Evolutionary conservation across 1,140 invertebrate genomes (phyloP), one percentile per base, ranked within the genome.

Genomic region (Zaprionus nigranus): DNA sequence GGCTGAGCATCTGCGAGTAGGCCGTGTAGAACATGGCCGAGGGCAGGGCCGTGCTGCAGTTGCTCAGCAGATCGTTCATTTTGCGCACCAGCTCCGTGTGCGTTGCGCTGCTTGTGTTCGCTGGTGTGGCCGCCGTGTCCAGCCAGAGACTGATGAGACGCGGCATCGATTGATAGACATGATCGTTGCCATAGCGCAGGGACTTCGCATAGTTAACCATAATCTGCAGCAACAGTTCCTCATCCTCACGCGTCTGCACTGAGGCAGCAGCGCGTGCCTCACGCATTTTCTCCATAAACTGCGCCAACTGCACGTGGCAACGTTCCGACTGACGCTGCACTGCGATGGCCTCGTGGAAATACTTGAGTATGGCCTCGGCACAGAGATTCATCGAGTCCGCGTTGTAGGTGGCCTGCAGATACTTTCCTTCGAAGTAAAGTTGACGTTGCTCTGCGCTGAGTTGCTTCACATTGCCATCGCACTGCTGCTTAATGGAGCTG

Each of bases 161-260:
- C 0, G 98, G 98, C 95, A 99, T 96, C 1, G 98, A 98, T 92
- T 99, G 98, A 93, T 99, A 98, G 53, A 99, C 95, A 92, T 97
- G 97, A 78, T 96, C 96, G 78, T 96, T 97, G 4, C 98, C 98
- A 93, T 96, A 97, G 75, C 95, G 94, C 78, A 99, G 92, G 0
- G 98, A 98, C 65, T 95, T 96, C 0, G 96, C 96, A 92, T 95
- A 95, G 17, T 88, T 75, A 0, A 80, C 13, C 80, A 93, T 85
- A 2, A 92, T 85, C 17, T 92, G 80, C 7, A 90, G 49, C 13
- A 93, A 60, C 28, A 92, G 60, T 0, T 90, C 82, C 30, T 79
- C 80, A 4, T 67, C 53, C 20, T 84, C 81, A 9, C 75, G 74
- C 3, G 22, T 28, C 60, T 24, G 56, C 26, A 58, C 22, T 5